These are phyloP conservation scores for Chouioia cunea DNA, from an alignment of 2,888 invertebrate genomes.

Conservation along the genomic window DNA sequence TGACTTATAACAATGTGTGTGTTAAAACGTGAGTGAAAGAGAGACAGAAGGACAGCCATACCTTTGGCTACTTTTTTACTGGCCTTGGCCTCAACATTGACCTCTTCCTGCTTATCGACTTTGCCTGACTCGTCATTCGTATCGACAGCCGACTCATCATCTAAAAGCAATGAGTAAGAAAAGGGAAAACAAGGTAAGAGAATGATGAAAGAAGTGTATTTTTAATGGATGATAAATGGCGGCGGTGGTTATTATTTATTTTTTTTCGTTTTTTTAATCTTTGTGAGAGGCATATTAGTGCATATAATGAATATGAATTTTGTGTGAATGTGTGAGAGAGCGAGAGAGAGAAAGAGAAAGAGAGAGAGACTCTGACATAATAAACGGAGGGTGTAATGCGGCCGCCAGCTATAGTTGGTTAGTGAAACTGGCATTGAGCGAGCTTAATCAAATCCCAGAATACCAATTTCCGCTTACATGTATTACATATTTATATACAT, in stretches of 20 bases:
- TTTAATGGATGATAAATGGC: conserved; percentile 27
- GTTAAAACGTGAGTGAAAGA: too few relatives aligned
- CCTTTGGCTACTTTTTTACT: conserved; percentile 42
- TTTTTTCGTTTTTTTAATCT: conserved; percentile 1
- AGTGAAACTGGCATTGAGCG: conserved; percentile 42
- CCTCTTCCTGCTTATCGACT: conserved; percentile 48
- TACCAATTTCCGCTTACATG: conserved; percentile 41
- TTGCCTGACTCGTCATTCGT: conserved; percentile 46
- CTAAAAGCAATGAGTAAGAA: conserved; percentile 49
- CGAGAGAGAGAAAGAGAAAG: too few relatives aligned
- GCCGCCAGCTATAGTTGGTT: conserved; percentile 17
- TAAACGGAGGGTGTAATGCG: conserved; percentile 20
- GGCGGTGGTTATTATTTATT: neutral
- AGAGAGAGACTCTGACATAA: conserved; percentile 1
- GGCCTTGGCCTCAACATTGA: conserved; percentile 45
- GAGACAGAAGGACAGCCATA: conserved; percentile 19
- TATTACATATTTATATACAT: conserved; percentile 18
- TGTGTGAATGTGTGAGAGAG: conserved; percentile 5
- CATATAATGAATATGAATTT: conserved; percentile 27
- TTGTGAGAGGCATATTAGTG: conserved; percentile 21
- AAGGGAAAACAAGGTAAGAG: conserved; percentile 43
- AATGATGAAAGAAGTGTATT: conserved; percentile 39
- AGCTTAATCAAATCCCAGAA: conserved; percentile 45
- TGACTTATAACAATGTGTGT: too few relatives aligned
- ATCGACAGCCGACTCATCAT: conserved; percentile 46